Base-by-base conservation (phyloP, 2,888 invertebrate species). In the Morpho deidamia region DNA sequence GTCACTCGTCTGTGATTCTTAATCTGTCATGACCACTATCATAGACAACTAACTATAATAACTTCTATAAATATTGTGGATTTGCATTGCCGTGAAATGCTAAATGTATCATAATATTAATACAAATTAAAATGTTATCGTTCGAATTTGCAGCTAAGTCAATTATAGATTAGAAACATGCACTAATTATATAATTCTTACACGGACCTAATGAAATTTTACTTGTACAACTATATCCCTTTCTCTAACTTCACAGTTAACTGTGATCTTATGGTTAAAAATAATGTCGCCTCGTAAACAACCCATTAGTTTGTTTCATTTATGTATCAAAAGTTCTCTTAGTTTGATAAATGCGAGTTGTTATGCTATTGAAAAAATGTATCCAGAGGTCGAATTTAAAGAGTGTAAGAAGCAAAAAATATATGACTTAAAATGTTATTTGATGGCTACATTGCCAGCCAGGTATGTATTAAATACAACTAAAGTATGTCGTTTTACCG, bases 251-350 rank as follows among this genome's bases (percentile, higher is more conserved):
- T 12, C 14, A 14, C 14, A 45, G 14, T 12, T 37, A 37, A 39
- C 45, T 46, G 5, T 38, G 23, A 23, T 23, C 23, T 23, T 2
- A 23, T 23, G 23, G 23, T 23, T 23, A 37, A 48, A 46, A 50
- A 48, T 40, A 50, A 90, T 90, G 89, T 81, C 89, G 63, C 90
- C 90, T 63, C 79, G 72, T 64, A 89, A 82, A 71, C 83, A 88
- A 64, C 90, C 90, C 23, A 70, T 61, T 74, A 83, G 76, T 68
- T 76, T 90, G 59, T 83, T 81, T 62, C 78, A 77, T 69, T 66
- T 84, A 58, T 80, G 84, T 69, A 70, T 88, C 60, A 83, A 77
- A 74, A 81, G 69, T 73, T 77, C 82, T 63, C 78, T 90, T 68
- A 64, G 64, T 70, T 66, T 86, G 59, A 84, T 90, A 60, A 86